These are phyloP conservation scores for Protonibea diacanthus DNA, from an alignment of 2,797 vertebrate genomes.

Conservation along the genomic window DNA sequence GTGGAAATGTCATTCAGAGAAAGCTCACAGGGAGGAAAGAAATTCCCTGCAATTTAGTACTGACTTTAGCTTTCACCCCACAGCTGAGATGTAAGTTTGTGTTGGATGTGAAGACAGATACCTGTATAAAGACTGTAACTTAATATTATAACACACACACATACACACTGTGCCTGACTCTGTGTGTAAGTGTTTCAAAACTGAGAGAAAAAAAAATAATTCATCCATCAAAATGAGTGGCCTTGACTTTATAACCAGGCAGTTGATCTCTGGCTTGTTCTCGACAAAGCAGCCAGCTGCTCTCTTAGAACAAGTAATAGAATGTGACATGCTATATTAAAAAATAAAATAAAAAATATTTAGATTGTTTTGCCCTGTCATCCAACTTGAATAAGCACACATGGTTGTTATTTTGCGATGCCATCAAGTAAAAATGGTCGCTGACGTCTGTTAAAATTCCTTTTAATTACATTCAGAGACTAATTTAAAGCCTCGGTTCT, in stretches of 20 bases:
- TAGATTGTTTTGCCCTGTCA: not conserved
- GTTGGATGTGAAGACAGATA: constrained; percentile 5
- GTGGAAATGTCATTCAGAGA: constrained; percentile 30
- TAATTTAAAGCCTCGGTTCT: not conserved
- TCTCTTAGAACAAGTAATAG: not conserved
- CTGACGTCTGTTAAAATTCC: not conserved
- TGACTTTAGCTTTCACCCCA: constrained; percentile 6
- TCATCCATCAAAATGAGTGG: not conserved
- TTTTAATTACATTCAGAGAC: not conserved
- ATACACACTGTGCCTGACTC: not conserved
- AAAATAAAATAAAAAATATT: not conserved
- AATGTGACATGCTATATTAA: not conserved
- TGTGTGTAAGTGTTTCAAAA: not conserved
- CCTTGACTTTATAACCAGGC: not conserved
- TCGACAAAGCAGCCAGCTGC: not conserved
- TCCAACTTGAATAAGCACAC: constrained; percentile 1
- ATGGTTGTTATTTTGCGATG: constrained; percentile 13
- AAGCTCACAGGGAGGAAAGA: constrained; percentile 20
- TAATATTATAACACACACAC: not conserved
- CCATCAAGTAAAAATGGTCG: not conserved
- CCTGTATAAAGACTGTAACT: not conserved
- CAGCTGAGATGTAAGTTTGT: not conserved
- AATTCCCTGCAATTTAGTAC: constrained; percentile 3
- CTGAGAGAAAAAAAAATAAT: not conserved
- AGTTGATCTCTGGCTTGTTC: not conserved